Conservation (phyloP, 2,888 invertebrate genomes). For the Protophormia terraenovae region DNA sequence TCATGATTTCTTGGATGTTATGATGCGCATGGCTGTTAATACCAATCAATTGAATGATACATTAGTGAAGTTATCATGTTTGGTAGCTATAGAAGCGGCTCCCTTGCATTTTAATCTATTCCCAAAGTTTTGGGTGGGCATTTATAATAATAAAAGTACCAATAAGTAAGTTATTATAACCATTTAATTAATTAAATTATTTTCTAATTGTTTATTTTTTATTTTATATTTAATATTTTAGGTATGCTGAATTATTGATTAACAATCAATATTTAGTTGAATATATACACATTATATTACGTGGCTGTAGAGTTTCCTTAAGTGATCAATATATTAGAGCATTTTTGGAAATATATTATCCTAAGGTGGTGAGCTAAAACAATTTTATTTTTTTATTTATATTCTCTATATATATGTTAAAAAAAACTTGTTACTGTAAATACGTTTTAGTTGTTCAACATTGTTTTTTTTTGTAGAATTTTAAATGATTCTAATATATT, state of each 20-base stretch:
- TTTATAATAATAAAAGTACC: constrained; percentile 84
- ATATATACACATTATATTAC: constrained; percentile 93
- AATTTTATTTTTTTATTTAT: neutral
- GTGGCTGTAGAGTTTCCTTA: constrained; percentile 93
- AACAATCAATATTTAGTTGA: constrained; percentile 92
- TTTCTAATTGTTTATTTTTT: too few relatives aligned
- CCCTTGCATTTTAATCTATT: constrained; percentile 94
- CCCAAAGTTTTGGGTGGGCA: constrained; percentile 95
- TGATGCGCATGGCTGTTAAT: constrained; percentile 93
- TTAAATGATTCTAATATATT: neutral
- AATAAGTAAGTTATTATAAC: constrained; percentile 79
- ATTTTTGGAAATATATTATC: constrained; percentile 94
- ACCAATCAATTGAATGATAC: constrained; percentile 93
- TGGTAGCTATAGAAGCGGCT: constrained; percentile 95
- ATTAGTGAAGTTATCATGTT: constrained; percentile 91
- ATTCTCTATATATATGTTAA: neutral
- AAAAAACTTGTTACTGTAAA: too few relatives aligned
- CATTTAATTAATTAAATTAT: neutral
- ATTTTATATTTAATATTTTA: too few relatives aligned
- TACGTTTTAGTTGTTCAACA: too few relatives aligned
- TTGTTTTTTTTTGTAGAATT: neutral
- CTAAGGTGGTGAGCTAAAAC: constrained; percentile 85
- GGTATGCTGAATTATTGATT: constrained; percentile 90
- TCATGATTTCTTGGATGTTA: constrained; percentile 92
- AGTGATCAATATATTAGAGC: constrained; percentile 92